Evolutionary conservation across 2,797 vertebrate genomes (phyloP).

Genomic region (Gallinago stenura): DNA sequence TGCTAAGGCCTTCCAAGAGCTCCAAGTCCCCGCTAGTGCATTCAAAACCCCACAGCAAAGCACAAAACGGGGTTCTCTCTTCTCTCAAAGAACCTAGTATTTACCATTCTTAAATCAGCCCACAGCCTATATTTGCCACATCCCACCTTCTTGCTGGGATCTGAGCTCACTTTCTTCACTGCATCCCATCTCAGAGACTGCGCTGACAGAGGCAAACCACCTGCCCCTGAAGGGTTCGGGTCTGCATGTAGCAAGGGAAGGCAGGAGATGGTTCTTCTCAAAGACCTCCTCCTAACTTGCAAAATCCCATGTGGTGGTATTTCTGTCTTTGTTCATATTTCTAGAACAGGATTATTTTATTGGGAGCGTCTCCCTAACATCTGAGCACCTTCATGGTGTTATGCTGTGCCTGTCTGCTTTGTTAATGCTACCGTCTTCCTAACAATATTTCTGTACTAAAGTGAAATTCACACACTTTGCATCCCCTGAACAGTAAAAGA

Average conservation of each 20-base stretch:
- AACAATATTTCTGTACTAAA: background rate
- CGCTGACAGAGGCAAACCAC: background rate
- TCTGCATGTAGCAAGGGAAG: background rate
- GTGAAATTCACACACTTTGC: constrained; percentile 9
- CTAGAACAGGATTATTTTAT: background rate
- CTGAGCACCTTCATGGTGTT: background rate
- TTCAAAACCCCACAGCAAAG: background rate
- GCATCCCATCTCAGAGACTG: background rate
- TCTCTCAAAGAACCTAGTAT: background rate
- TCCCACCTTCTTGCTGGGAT: background rate
- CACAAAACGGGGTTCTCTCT: background rate
- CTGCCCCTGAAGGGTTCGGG: background rate
- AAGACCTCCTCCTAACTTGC: background rate
- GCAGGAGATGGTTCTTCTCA: background rate
- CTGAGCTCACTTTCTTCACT: background rate
- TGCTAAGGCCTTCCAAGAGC: constrained; percentile 1
- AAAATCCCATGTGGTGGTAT: background rate
- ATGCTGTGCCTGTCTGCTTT: background rate
- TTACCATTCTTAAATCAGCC: background rate
- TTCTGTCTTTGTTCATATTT: background rate
- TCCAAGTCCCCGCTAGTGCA: background rate
- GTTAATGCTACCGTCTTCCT: background rate
- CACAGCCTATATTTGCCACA: background rate
- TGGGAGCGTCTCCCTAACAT: background rate
- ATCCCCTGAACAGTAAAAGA: background rate